phyloP scores from a whole-genome alignment of 2,888 invertebrate genomes.

The Scelioninae gen. 1 region DNA sequence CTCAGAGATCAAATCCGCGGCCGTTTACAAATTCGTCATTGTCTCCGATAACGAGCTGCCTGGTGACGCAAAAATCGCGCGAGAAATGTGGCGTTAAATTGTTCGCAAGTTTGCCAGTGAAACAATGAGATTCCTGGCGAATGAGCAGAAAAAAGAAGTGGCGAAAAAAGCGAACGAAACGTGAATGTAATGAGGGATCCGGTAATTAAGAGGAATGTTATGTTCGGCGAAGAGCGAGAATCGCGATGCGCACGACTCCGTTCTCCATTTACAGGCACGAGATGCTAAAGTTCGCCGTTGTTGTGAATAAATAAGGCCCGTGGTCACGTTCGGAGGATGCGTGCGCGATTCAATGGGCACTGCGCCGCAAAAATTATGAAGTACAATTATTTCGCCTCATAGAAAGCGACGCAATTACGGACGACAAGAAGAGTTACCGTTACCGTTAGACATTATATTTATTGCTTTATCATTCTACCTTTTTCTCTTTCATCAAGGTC shows the following conservation, averaged over 20 bases:
- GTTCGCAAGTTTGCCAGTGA: conserved; percentile 32
- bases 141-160: conserved; percentile 30
- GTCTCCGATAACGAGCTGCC: neutral
- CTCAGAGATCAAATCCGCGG: neutral
- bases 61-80: conserved; percentile 3
- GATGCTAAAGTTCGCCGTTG: conserved; percentile 69
- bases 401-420: conserved; percentile 35
- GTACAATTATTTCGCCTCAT: conserved; percentile 19
- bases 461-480: neutral
- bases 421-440: conserved; percentile 8
- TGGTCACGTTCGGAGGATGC: conserved; percentile 62
- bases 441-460: conserved; percentile 2
- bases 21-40: neutral
- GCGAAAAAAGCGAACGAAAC: no score
- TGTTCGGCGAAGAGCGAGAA: conserved; percentile 65
- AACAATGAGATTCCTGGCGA: conserved; percentile 60
- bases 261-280: conserved; percentile 70
- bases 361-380: conserved; percentile 28
- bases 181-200: conserved; percentile 67
- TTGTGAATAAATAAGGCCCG: conserved; percentile 64
- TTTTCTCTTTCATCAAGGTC: no score
- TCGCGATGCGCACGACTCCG: conserved; percentile 69
- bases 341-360: conserved; percentile 33
- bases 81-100: conserved; percentile 38
- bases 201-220: conserved; percentile 72